Evolutionary conservation across 1,140 invertebrate genomes (phyloP), one percentile per base, ranked within the genome.

Genomic region (Tetragonula clypearis): DNA sequence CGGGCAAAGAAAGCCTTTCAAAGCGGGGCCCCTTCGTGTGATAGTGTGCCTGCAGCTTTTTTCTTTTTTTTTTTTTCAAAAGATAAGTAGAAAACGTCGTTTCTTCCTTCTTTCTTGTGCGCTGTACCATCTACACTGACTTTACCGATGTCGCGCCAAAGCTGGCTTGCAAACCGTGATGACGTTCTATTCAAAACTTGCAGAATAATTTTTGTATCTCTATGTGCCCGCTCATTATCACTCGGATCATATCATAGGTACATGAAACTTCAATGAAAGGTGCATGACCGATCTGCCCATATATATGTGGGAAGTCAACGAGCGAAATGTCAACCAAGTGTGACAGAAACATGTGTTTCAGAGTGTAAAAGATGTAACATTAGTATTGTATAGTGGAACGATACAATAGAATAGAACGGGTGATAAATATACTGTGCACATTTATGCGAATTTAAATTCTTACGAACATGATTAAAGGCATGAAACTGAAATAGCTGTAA

Each of bases 1-100:
- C 91, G 85, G 78, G 91, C 85, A 88, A 92, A 90, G 88, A 86
- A 89, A 90, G 84, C 88, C 82, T 88, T 87, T 88, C 82, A 92
- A 89, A 90, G 88, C 84, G 82, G 73, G 71, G 68, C 82, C 41
- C 69, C 86, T 82, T 21, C 79, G 84, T 78, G 88, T 49, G 87
- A 92, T 90, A 89, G 87, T 76, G 87, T 76, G 87, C 81, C 66
- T 8, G 83, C 74, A 72, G 79, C 87, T 91, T 87, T 84, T 35
- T 19, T 87, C 83, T 53, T 85, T 75, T 86, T 91, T 87, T 84
- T 19, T 87, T 85, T 53, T 85, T 75, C 76, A 79, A 30, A 30
- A 62, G 86, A 90, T 71, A 88, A 71, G 53, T 26, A 69, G 80
- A 53, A 49, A 81, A 65, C 71, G 55, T 35, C 26, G 62, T 69